Evolutionary conservation across 2,113 vertebrate species (phyloP).

Genomic region (Paedocypris sp.): DNA sequence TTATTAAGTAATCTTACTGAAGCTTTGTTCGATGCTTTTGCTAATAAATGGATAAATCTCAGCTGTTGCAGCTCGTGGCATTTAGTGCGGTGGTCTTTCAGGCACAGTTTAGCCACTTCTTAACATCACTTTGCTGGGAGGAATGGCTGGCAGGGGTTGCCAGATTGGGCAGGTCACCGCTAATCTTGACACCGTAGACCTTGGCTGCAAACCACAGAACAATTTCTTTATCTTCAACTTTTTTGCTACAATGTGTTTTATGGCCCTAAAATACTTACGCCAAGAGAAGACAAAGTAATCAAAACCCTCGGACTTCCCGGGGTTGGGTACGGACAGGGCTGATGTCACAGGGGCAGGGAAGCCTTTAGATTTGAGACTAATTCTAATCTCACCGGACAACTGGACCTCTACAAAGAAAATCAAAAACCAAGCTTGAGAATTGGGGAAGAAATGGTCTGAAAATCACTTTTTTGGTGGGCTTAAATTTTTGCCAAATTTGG

Average conservation of each 20-base stretch:
- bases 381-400: constrained; percentile 63
- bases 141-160: constrained; percentile 48
- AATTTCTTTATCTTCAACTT: no score
- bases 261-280: no score
- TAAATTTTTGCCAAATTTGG: no score
- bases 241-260: no score
- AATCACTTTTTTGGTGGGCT: no score
- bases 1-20: constrained; percentile 53
- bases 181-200: constrained; percentile 69
- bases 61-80: not conserved
- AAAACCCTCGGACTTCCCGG: constrained; percentile 54
- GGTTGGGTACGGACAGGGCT: constrained; percentile 65
- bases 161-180: constrained; percentile 59
- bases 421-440: not conserved
- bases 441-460: no score
- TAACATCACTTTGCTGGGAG: constrained; percentile 63
- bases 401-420: constrained; percentile 40
- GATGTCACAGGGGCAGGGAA: constrained; percentile 70
- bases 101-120: constrained; percentile 73
- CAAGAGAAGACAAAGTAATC: constrained; percentile 77
- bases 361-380: constrained; percentile 67
- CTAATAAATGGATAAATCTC: constrained; percentile 62
- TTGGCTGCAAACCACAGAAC: constrained; percentile 66
- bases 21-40: constrained; percentile 57
- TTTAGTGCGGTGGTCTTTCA: constrained; percentile 31